Evolutionary conservation across 2,888 invertebrate species (phyloP).

Genomic region (Anticlea derivata): DNA sequence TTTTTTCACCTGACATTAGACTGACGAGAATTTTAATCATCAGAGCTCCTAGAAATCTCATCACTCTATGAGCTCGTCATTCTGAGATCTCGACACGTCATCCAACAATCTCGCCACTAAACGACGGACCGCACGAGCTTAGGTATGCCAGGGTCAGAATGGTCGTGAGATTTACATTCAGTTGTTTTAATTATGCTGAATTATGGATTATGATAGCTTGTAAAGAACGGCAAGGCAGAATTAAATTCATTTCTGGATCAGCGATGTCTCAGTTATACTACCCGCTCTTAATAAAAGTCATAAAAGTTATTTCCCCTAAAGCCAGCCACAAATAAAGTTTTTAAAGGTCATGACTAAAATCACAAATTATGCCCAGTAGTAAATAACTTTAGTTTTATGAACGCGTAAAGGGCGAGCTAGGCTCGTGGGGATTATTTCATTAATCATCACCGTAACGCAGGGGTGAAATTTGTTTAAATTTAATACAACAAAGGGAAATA

Average conservation of each 20-base stretch:
- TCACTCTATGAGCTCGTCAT: no score
- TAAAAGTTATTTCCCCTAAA: constrained; percentile 5
- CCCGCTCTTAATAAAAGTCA: neutral
- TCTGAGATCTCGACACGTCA: no score
- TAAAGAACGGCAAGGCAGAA: no score
- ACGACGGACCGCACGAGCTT: no score
- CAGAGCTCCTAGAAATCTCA: no score
- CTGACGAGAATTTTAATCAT: no score
- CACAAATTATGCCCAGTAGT: constrained; percentile 46
- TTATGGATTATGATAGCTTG: no score
- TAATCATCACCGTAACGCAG: constrained; percentile 74
- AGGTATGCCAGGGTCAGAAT: no score
- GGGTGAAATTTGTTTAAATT: constrained; percentile 70
- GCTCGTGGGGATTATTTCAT: constrained; percentile 61
- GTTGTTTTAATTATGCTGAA: no score
- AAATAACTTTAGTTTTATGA: constrained; percentile 66
- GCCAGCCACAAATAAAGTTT: constrained; percentile 21
- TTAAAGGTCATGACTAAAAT: constrained; percentile 23
- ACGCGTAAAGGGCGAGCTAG: constrained; percentile 59
- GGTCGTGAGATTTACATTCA: no score
- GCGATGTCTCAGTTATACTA: neutral
- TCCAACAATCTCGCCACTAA: no score
- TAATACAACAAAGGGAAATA: constrained; percentile 25
- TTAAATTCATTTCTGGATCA: neutral
- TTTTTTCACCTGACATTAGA: no score